Evolutionary conservation across 1,140 invertebrate genomes (phyloP).

Genomic region (Latrodectus geometricus): DNA sequence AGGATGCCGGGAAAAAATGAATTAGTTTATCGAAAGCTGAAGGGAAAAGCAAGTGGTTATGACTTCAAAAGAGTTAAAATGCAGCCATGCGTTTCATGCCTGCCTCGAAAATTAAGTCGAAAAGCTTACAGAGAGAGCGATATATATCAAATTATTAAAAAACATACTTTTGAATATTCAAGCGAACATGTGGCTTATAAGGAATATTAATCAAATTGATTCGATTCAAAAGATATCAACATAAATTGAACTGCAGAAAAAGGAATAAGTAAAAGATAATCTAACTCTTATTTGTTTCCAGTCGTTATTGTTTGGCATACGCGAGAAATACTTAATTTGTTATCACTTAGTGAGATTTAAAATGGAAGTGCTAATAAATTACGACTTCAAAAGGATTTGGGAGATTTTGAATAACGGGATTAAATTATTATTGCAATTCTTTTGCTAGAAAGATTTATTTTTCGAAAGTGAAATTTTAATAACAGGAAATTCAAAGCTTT

Average conservation of each 20-base stretch:
- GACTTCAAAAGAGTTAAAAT: not conserved
- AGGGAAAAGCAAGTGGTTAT: not conserved
- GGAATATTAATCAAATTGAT: not conserved
- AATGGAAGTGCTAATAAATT: no score
- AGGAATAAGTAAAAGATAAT: not conserved
- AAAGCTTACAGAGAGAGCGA: not conserved
- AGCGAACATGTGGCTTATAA: not conserved
- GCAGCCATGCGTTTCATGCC: not conserved
- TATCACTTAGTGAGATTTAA: no score
- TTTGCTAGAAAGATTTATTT: no score
- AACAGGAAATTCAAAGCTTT: no score
- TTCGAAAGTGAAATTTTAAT: no score
- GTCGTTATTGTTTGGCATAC: no score
- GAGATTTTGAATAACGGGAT: no score
- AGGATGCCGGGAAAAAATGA: not conserved
- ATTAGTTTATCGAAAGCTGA: not conserved
- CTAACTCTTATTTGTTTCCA: no score
- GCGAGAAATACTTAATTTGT: no score
- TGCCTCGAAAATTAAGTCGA: not conserved
- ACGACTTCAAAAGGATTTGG: no score
- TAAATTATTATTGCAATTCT: no score
- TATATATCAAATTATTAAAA: not conserved
- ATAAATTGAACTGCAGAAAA: not conserved
- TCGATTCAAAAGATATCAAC: not conserved
- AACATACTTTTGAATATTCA: not conserved